phyloP scores from a whole-genome alignment of 1,140 invertebrate genomes.

The Paracyclopina nana region DNA sequence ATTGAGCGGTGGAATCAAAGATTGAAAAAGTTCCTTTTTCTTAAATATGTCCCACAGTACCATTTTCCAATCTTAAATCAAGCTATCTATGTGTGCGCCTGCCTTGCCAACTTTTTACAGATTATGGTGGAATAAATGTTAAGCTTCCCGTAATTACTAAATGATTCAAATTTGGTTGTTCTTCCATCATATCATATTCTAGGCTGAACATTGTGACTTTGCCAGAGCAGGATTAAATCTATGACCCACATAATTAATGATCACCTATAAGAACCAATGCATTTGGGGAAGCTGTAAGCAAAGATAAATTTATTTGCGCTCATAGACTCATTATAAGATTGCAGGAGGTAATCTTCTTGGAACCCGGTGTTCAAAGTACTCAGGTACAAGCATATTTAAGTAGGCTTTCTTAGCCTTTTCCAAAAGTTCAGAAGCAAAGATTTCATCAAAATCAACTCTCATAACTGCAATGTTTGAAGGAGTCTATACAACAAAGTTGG shows the following conservation, averaged over 20 bases:
- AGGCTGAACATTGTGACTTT: neutral
- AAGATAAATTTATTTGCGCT: neutral
- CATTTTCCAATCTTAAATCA: neutral
- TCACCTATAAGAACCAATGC: neutral
- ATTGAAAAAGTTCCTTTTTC: neutral
- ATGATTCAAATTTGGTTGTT: neutral
- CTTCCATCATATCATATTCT: neutral
- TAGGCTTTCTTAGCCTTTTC: neutral
- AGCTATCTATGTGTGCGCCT: neutral
- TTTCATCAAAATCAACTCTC: neutral
- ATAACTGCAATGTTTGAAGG: neutral
- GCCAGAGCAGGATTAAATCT: neutral
- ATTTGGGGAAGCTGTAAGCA: neutral
- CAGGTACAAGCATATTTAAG: neutral
- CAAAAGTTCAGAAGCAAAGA: neutral
- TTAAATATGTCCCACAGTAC: neutral
- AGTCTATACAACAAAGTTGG: neutral
- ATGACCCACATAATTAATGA: neutral
- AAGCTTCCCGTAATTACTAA: neutral
- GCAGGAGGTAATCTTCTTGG: neutral
- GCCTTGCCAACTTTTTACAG: neutral
- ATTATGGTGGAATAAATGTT: neutral
- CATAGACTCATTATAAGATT: neutral
- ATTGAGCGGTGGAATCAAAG: neutral
- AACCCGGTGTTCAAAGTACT: neutral